Percentiles rank a stretch among this genome's conserved stretches.
These are phyloP conservation scores for Montipora efflorescens DNA, from an alignment of 64 coral and sea anemone genomes.

Conservation along the genomic window DNA sequence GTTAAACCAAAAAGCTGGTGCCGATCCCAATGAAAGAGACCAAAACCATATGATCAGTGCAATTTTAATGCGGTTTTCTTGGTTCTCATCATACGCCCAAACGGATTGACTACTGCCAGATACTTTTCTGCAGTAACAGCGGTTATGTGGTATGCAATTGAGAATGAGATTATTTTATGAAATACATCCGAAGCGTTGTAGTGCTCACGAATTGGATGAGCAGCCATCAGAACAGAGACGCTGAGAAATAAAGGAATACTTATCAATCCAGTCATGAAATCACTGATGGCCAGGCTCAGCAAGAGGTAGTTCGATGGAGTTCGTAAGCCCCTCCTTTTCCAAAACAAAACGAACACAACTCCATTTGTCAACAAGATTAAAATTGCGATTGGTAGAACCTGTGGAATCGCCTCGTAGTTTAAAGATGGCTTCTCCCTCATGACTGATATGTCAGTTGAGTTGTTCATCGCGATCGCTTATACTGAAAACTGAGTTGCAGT, in stretches of 20 bases:
- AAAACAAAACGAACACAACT: conserved; percentile 8
- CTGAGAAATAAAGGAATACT: conserved; percentile 10
- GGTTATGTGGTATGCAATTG: conserved; percentile 48
- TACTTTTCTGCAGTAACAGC: conserved; percentile 15
- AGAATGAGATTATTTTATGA: conserved; percentile 25
- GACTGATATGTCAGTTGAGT: not conserved
- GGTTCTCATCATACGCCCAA: conserved; percentile 27
- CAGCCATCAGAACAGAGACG: not conserved
- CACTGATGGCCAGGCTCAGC: conserved; percentile 1
- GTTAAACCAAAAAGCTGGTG: not conserved
- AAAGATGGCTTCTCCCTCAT: not conserved
- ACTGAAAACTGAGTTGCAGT: too few relatives aligned
- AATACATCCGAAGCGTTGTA: not conserved
- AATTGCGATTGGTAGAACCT: conserved; percentile 29
- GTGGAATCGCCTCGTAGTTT: not conserved
- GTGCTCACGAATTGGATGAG: not conserved
- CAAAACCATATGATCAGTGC: conserved; percentile 1
- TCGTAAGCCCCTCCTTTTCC: conserved; percentile 5
- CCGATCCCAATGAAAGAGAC: not conserved
- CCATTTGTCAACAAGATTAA: conserved; percentile 29
- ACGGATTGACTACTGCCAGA: conserved; percentile 24
- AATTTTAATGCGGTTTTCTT: conserved; percentile 2
- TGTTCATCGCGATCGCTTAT: not conserved
- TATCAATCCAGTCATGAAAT: conserved; percentile 41
- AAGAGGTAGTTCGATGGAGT: conserved; percentile 25